Evolutionary conservation across 2,888 invertebrate genomes (phyloP).

Genomic region (Drosophila birchii): DNA sequence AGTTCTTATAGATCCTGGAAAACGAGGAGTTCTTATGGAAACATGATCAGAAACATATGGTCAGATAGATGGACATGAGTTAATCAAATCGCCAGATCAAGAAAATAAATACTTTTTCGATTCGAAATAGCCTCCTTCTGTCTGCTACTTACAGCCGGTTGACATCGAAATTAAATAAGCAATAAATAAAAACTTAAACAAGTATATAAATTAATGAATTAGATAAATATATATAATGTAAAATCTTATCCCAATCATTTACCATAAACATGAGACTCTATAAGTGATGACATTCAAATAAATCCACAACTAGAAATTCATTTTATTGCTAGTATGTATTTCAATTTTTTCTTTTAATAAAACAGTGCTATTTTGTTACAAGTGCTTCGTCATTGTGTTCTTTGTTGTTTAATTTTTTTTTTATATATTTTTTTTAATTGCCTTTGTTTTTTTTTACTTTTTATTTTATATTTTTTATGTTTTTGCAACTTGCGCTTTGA

Average conservation of each 20-base stretch:
- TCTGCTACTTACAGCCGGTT: too few species aligned
- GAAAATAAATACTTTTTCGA: too few species aligned
- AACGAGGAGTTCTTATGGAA: too few species aligned
- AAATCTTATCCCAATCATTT: neutral
- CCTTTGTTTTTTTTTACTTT: slow-evolving; percentile 30
- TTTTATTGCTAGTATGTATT: slow-evolving; percentile 73
- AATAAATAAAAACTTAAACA: too few species aligned
- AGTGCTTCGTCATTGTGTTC: slow-evolving; percentile 68
- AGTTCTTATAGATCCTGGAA: too few species aligned
- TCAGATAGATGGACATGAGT: too few species aligned
- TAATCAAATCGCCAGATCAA: too few species aligned
- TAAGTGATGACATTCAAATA: slow-evolving; percentile 23
- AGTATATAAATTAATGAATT: too few species aligned
- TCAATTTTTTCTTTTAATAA: slow-evolving; percentile 72
- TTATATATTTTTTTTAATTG: slow-evolving; percentile 36
- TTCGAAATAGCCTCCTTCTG: too few species aligned
- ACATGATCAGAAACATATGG: too few species aligned
- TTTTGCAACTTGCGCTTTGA: slow-evolving; percentile 39
- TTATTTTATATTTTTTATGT: slow-evolving; percentile 20
- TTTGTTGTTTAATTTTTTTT: slow-evolving; percentile 44
- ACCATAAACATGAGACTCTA: neutral
- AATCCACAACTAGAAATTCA: slow-evolving; percentile 41
- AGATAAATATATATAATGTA: too few species aligned
- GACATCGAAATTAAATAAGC: too few species aligned
- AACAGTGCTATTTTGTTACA: slow-evolving; percentile 81